phyloP scores from a whole-genome alignment of 2,888 invertebrate genomes.

The Argyresthia albistria region DNA sequence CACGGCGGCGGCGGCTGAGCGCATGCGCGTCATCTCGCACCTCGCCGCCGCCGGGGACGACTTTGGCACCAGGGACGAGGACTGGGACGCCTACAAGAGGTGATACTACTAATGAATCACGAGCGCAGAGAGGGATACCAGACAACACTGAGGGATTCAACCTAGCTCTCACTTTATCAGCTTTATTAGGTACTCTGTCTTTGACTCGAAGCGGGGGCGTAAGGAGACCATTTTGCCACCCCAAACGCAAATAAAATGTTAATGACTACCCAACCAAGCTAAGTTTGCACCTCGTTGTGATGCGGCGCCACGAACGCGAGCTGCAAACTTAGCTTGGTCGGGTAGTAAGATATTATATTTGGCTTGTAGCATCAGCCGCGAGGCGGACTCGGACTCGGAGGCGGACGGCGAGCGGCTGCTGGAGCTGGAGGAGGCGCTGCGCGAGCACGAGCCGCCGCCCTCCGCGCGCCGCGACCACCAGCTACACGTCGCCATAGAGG shows the following conservation, averaged over 20 bases:
- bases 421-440: constrained; percentile 87
- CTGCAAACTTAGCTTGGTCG: too few species aligned
- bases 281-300: too few species aligned
- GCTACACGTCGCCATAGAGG: constrained; percentile 83
- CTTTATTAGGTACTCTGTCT: too few species aligned
- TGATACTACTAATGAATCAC: constrained; percentile 28
- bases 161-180: too few species aligned
- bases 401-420: constrained; percentile 90
- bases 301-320: too few species aligned
- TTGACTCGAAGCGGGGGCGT: too few species aligned
- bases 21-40: constrained; percentile 95
- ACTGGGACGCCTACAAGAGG: constrained; percentile 97
- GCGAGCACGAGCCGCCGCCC: constrained; percentile 83
- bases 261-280: too few species aligned
- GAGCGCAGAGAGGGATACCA: too few species aligned
- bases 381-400: constrained; percentile 90
- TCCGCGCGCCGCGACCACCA: constrained; percentile 74
- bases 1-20: constrained; percentile 93
- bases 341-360: too few species aligned
- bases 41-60: constrained; percentile 85
- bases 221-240: too few species aligned
- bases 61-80: constrained; percentile 94
- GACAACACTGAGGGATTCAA: too few species aligned
- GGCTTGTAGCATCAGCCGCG: constrained; percentile 48
- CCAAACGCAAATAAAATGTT: too few species aligned